Evolutionary conservation across 2,888 invertebrate species (phyloP).

Genomic region (Plagiodera versicolora): DNA sequence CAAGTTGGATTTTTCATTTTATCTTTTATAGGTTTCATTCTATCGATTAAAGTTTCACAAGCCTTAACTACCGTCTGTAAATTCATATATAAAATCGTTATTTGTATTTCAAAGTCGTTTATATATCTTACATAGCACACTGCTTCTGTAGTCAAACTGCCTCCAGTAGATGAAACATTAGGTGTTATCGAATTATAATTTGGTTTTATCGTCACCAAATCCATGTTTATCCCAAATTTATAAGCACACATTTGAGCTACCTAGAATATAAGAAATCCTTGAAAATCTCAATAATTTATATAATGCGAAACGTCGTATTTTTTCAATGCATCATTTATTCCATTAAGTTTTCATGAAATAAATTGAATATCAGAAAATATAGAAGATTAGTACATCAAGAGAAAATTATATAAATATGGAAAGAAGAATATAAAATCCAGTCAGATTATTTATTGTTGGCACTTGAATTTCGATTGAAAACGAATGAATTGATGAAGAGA

Average conservation of each 20-base stretch:
- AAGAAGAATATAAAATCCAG: too few species aligned
- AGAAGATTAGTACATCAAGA: too few species aligned
- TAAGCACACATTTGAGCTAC: slow-evolving; percentile 75
- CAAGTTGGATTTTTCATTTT: slow-evolving; percentile 59
- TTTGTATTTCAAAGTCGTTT: too few species aligned
- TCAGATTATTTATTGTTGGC: too few species aligned
- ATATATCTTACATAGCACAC: slow-evolving; percentile 54
- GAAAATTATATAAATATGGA: too few species aligned
- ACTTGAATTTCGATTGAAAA: too few species aligned
- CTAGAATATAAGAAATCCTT: slow-evolving; percentile 48
- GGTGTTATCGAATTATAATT: slow-evolving; percentile 67
- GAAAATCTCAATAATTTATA: not conserved
- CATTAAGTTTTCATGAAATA: too few species aligned
- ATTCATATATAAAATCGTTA: too few species aligned
- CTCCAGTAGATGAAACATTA: slow-evolving; percentile 70
- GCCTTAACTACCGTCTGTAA: slow-evolving; percentile 63
- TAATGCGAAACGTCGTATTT: slow-evolving; percentile 66
- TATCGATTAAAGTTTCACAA: slow-evolving; percentile 64
- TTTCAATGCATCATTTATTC: too few species aligned
- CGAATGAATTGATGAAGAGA: too few species aligned
- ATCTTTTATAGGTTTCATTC: slow-evolving; percentile 61
- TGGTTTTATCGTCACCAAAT: slow-evolving; percentile 67
- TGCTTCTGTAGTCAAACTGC: slow-evolving; percentile 73
- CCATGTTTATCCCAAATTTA: slow-evolving; percentile 68
- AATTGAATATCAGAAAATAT: too few species aligned